Evolutionary conservation across 92 coral and sea anemone species (phyloP), one percentile per base, ranked within the genome.

Genomic region (Porites evermanni): DNA sequence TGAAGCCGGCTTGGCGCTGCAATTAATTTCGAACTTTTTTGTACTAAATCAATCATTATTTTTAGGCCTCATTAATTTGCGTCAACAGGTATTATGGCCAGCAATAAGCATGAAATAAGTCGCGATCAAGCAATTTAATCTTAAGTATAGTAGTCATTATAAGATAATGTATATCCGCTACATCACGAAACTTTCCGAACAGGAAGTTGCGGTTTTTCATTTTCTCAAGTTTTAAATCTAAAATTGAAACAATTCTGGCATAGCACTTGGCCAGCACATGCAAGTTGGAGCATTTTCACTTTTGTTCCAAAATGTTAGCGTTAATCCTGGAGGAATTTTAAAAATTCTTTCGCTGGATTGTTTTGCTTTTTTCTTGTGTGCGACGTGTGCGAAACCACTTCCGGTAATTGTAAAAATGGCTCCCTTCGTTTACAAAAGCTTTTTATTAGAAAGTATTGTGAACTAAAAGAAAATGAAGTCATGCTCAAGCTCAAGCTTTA

Each of bases 401-500:
- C 83, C 73, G 83, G 61, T 50, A 47, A 64, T 14, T 9, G 8
- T 29, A 53, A 58, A 51, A 17, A 79, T 44, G 1, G 32, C 82
- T 78, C 64, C 82, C 82, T 44, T 78, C 64, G 12, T 63, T 38
- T 18, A 47, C 1, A 67, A 47, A 79, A 44, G 80, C 80, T 77
- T 29, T 29, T 17, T 9, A 12, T 70, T 7, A 19, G 47, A 79
- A 51, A 44, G 72, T 12, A 11, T 1, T 19, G 7, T 24, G n/a
- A 12, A 44, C 23, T 23, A 21, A 65, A 19, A 50, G 54, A 47
- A 66, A 79, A 44, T 6, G 47, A 44, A 19, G 54, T 53, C n/a
- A 58, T 54, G 58, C 19, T 21, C 3, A 8, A 51, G 6, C 44
- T 20, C 3, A 19, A 18, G 69, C 77, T 53, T 29, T 18, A 10